Conservation (phyloP, 2,797 vertebrate species). For the Diglossa cyanea region DNA sequence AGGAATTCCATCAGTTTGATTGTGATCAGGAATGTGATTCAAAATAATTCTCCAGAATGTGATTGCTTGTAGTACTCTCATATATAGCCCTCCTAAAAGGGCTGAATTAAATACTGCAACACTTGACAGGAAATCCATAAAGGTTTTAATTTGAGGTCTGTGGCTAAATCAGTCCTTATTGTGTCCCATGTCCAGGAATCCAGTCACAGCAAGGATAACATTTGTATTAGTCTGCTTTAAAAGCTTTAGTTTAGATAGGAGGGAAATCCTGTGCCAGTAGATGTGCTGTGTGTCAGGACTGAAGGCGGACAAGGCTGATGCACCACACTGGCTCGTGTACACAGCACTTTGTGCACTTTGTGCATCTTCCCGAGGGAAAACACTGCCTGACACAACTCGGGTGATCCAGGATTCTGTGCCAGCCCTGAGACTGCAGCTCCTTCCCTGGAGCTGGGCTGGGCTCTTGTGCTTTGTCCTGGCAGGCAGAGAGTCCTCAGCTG, state of each 20-base stretch:
- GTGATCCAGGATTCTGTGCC: neutral
- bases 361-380: neutral
- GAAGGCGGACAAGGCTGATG: neutral
- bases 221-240: neutral
- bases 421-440: neutral
- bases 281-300: neutral
- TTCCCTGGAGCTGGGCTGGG: neutral
- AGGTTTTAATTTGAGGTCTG: neutral
- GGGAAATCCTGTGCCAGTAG: neutral
- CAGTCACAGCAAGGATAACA: neutral
- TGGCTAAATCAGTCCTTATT: neutral
- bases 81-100: neutral
- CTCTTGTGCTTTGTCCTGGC: neutral
- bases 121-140: neutral
- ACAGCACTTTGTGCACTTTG: neutral
- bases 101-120: neutral
- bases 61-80: neutral
- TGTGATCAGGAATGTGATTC: neutral
- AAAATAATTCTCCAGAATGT: neutral
- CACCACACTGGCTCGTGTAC: accelerated
- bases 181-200: neutral
- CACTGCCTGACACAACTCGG: neutral
- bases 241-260: neutral
- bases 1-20: neutral
- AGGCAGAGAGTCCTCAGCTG: neutral